These are phyloP conservation scores for Neosilurus hyrtlii DNA, from an alignment of 2,797 vertebrate species.

Conservation along the genomic window DNA sequence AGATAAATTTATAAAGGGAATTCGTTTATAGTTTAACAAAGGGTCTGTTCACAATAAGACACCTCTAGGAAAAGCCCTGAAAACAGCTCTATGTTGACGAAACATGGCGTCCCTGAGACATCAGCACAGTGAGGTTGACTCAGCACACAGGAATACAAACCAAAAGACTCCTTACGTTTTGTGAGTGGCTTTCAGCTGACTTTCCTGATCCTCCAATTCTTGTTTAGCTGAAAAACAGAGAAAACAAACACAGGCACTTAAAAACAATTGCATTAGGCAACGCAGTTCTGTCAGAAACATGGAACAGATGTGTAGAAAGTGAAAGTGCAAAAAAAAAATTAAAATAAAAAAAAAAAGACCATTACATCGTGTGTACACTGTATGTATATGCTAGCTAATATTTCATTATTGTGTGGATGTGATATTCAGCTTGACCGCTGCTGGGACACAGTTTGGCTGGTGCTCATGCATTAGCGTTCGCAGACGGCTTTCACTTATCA, in stretches of 20 bases:
- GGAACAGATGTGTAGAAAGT: conserved; percentile 14
- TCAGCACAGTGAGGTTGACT: not conserved
- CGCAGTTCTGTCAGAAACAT: conserved; percentile 13
- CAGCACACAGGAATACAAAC: not conserved
- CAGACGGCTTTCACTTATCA: conserved; percentile 42
- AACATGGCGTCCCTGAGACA: not conserved
- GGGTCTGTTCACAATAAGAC: not conserved
- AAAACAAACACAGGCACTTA: not conserved
- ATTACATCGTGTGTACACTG: too few relatives aligned
- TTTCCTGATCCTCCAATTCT: conserved; percentile 87
- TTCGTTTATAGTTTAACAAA: not conserved
- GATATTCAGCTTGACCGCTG: conserved; percentile 34
- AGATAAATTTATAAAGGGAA: not conserved
- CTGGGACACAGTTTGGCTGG: conserved; percentile 6
- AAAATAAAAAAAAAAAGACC: not conserved
- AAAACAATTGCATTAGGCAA: conserved; percentile 3
- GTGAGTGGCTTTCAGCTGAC: conserved; percentile 81
- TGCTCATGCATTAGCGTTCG: conserved; percentile 17
- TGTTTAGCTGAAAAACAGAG: conserved; percentile 78
- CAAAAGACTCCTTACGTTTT: conserved; percentile 77
- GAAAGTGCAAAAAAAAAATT: not conserved
- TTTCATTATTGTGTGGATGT: conserved; percentile 35
- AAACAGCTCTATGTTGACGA: not conserved
- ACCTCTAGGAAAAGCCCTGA: not conserved
- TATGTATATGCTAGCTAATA: conserved; percentile 10